phyloP scores from a whole-genome alignment of 1,140 invertebrate genomes.

The Brachionus koreanus region DNA sequence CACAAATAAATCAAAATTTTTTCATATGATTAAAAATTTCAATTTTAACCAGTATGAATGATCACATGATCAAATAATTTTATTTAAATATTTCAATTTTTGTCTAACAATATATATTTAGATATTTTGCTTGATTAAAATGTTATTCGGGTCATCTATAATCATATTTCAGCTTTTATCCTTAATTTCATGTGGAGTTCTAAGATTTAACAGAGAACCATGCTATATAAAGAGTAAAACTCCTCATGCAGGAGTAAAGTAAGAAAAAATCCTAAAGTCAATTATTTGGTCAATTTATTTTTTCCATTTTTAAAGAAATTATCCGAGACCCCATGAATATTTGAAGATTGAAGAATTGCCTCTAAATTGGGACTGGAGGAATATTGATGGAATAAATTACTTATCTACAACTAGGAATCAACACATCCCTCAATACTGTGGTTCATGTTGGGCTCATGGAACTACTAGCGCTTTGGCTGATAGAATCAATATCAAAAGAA shows the following conservation, averaged over 20 bases:
- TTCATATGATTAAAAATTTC: not conserved
- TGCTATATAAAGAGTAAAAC: constrained; percentile 35
- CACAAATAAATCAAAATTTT: not conserved
- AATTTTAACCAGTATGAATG: not conserved
- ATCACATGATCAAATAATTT: not conserved
- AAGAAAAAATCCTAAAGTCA: not conserved
- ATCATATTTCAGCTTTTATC: not conserved
- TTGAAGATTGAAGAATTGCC: constrained; percentile 46
- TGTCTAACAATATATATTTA: not conserved
- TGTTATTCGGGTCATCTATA: constrained; percentile 42
- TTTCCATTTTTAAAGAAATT: constrained; percentile 45
- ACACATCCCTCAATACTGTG: constrained; percentile 61
- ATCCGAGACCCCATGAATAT: constrained; percentile 52
- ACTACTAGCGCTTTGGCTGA: constrained; percentile 60
- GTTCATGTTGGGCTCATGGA: constrained; percentile 62
- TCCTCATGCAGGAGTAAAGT: constrained; percentile 27
- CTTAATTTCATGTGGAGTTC: not conserved
- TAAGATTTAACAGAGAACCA: constrained; percentile 12
- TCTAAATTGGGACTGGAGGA: constrained; percentile 59
- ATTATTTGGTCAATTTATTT: not conserved
- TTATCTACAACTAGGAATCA: constrained; percentile 59
- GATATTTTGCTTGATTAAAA: no score
- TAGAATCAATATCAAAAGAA: constrained; percentile 60
- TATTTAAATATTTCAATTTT: not conserved
- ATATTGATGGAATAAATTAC: constrained; percentile 59